Evolutionary conservation across 2,888 invertebrate species (phyloP).

Genomic region (Harpalus rubripes): DNA sequence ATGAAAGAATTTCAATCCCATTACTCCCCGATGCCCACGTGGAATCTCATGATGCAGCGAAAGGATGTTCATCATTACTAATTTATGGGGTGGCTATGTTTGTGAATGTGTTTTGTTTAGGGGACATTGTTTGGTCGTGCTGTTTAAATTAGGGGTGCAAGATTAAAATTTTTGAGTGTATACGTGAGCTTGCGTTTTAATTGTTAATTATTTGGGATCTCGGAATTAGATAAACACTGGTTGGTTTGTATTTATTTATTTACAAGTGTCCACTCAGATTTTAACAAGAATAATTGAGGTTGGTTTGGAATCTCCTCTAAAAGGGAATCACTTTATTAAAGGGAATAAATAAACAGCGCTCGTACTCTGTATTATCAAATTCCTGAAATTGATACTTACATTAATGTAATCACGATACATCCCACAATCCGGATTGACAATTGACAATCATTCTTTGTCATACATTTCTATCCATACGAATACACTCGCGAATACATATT

Average conservation of each 20-base stretch:
- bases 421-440: too few relatives aligned
- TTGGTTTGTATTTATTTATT: neutral
- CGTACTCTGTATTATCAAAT: too few relatives aligned
- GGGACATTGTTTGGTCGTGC: neutral
- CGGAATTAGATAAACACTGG: neutral
- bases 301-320: neutral
- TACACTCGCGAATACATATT: too few relatives aligned
- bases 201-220: conserved; percentile 25
- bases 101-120: conserved; percentile 21
- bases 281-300: neutral
- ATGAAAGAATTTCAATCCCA: conserved; percentile 37
- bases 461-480: too few relatives aligned
- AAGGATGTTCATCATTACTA: conserved; percentile 33
- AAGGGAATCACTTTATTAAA: neutral
- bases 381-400: too few relatives aligned
- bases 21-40: conserved; percentile 1
- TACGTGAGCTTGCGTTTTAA: conserved; percentile 39
- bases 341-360: too few relatives aligned
- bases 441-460: too few relatives aligned
- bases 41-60: conserved; percentile 23
- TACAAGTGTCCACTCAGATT: conserved; percentile 5
- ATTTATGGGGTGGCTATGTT: conserved; percentile 5
- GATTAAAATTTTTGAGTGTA: conserved; percentile 25
- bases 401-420: too few relatives aligned
- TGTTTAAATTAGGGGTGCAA: conserved; percentile 22